phyloP scores from a whole-genome alignment of 2,113 vertebrate species.

The Oxyruncus cristatus region DNA sequence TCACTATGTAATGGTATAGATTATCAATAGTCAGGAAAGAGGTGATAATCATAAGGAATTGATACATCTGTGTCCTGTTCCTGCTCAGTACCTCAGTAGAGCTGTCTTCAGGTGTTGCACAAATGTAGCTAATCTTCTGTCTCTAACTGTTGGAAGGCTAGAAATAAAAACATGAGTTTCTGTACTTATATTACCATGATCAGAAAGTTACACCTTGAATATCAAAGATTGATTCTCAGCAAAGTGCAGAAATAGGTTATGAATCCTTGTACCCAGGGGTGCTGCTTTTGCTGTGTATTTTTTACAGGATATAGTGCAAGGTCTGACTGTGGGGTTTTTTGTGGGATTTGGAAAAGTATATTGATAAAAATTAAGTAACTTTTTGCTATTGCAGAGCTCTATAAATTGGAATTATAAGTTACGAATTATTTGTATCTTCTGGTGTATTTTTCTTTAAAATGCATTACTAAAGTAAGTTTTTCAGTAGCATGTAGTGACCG shows the following conservation, averaged over 20 bases:
- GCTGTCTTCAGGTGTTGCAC: background rate
- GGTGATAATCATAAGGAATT: background rate
- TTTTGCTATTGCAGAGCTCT: background rate
- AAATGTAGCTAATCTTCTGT: background rate
- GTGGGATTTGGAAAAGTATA: background rate
- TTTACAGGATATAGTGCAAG: background rate
- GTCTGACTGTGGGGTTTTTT: background rate
- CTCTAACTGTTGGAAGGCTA: background rate
- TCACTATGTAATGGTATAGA: background rate
- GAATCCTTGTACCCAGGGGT: background rate
- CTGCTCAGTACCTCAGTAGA: background rate
- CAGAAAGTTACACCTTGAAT: background rate
- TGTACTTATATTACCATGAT: background rate
- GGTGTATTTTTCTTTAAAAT: background rate
- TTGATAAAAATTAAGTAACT: background rate
- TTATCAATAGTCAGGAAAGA: background rate
- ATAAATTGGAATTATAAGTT: background rate
- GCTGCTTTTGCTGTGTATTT: background rate
- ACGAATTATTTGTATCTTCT: background rate
- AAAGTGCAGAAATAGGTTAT: background rate
- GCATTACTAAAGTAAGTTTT: background rate
- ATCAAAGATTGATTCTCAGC: background rate
- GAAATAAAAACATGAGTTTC: background rate
- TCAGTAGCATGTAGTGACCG: background rate
- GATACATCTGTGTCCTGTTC: background rate